Evolutionary conservation across 2,797 vertebrate genomes (phyloP).

Genomic region (Ptychobarbus kaznakovi): DNA sequence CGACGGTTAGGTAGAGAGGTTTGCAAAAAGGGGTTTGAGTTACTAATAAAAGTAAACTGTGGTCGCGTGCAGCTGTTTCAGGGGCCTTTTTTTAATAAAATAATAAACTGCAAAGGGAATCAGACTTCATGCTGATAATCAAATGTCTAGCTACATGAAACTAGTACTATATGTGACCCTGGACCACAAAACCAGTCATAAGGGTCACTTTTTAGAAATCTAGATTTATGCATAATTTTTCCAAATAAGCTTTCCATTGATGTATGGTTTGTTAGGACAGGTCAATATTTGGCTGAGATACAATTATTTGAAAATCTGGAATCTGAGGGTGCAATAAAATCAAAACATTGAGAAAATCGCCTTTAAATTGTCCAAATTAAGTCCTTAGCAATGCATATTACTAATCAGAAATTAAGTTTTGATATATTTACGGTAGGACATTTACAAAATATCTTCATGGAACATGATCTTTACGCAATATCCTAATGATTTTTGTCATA

Average conservation of each 20-base stretch:
- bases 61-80: too few relatives aligned
- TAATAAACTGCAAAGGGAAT: neutral
- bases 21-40: too few relatives aligned
- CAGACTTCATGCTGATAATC: neutral
- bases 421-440: neutral
- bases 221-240: neutral
- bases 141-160: slow-evolving; percentile 8
- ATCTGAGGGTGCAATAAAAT: neutral
- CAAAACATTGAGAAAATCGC: too few relatives aligned
- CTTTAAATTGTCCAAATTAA: too few relatives aligned
- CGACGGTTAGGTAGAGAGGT: too few relatives aligned
- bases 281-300: neutral
- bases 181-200: neutral
- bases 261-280: neutral
- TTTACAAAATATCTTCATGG: neutral
- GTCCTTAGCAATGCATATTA: too few relatives aligned
- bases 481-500: too few relatives aligned
- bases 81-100: neutral
- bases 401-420: neutral
- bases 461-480: too few relatives aligned
- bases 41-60: neutral
- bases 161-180: neutral
- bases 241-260: neutral
- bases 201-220: neutral
- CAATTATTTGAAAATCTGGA: neutral